phyloP scores from a whole-genome alignment of 1,140 invertebrate genomes.

The Formica exsecta region DNA sequence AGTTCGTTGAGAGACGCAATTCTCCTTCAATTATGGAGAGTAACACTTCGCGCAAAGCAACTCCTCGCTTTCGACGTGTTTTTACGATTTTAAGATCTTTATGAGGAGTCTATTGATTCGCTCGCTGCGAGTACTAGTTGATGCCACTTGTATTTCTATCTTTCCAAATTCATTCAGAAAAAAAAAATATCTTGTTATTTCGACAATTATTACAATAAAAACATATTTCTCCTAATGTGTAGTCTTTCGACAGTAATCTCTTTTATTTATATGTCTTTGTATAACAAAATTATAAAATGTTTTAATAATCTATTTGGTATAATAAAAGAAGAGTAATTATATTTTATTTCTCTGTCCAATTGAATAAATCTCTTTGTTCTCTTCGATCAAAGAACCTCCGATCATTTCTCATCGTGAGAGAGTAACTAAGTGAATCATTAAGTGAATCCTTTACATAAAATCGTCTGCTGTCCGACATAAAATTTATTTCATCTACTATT shows the following conservation, averaged over 20 bases:
- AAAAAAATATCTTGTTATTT: neutral
- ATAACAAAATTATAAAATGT: too few species aligned
- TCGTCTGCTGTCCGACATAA: neutral
- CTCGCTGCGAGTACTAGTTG: neutral
- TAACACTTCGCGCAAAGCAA: neutral
- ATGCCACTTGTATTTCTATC: slow-evolving; percentile 22
- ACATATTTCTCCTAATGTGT: neutral
- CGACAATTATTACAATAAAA: neutral
- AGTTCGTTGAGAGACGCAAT: slow-evolving; percentile 26
- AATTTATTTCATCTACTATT: neutral
- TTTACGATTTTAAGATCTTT: slow-evolving; percentile 24
- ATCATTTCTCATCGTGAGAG: slow-evolving; percentile 37
- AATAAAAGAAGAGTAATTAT: too few species aligned
- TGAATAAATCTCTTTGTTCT: neutral
- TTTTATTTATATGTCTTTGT: too few species aligned
- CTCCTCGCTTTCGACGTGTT: slow-evolving; percentile 3
- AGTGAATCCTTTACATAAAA: slow-evolving; percentile 12
- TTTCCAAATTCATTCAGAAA: neutral
- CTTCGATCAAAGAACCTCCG: slow-evolving; percentile 1
- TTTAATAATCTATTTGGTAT: too few species aligned
- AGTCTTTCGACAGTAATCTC: too few species aligned
- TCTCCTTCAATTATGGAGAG: neutral
- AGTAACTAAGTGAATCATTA: slow-evolving; percentile 21
- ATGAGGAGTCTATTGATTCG: slow-evolving; percentile 35
- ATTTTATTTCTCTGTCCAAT: too few species aligned